These are phyloP conservation scores for Rhogogaster chlorosoma DNA, from an alignment of 2,888 invertebrate species.

Conservation along the genomic window DNA sequence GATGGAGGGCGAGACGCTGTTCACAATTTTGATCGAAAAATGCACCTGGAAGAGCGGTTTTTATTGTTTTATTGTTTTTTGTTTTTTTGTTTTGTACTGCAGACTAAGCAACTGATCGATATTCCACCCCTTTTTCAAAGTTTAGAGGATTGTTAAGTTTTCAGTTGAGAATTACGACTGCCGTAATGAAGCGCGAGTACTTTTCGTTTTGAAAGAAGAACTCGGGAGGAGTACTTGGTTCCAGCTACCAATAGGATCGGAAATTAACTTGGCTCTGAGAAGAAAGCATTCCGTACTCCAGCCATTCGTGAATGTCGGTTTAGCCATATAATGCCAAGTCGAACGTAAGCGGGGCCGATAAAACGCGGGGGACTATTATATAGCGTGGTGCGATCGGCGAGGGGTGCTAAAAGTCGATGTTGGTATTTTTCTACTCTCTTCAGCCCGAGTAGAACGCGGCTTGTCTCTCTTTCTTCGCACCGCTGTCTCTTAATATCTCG, in stretches of 20 bases:
- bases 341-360: constrained; percentile 41
- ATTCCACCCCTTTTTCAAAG: not conserved
- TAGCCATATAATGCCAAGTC: constrained; percentile 43
- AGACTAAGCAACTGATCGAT: not conserved
- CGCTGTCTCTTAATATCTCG: constrained; percentile 44
- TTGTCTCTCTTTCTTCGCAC: not conserved
- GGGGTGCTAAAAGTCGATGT: constrained; percentile 39
- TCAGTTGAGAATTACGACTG: not conserved
- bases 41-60: not conserved
- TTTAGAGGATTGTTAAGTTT: not conserved
- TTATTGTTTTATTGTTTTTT: not conserved
- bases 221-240: not conserved
- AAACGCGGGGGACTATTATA: constrained; percentile 20
- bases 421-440: constrained; percentile 7
- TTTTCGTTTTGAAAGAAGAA: constrained; percentile 9
- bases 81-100: not conserved
- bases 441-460: not conserved
- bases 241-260: constrained; percentile 12
- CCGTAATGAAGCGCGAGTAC: not conserved
- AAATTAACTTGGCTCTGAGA: constrained; percentile 31
- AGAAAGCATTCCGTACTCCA: constrained; percentile 37
- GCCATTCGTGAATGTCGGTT: constrained; percentile 17
- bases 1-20: not conserved
- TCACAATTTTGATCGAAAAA: not conserved
- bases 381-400: not conserved